Base-by-base conservation (phyloP, 2,888 invertebrate species). In the Megamerina dolium region DNA sequence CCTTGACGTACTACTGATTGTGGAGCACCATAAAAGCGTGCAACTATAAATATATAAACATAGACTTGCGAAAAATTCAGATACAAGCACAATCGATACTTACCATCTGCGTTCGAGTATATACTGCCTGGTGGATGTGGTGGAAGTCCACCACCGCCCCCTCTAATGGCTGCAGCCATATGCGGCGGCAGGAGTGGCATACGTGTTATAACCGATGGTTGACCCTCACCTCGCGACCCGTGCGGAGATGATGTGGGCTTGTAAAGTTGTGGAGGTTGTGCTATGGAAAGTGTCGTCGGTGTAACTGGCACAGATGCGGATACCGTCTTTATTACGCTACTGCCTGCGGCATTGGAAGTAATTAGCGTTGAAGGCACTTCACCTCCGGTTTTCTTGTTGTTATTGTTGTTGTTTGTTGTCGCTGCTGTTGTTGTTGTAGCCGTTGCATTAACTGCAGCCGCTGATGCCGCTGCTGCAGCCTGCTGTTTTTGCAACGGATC, bases 201-300 rank as follows among this genome's bases (percentile, higher is more conserved):
- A 52, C 80, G 72, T 8, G 79, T 80, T 34, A 81, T 81, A 6
- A 81, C 80, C 30, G 80, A 80, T 1, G 77, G 73, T 23, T 75
- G 72, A 1, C 48, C 34, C 12, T n/a, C 39, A 5, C 43, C 26
- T 2, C 30, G 41, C 14, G 54, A 59, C n/a, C 53, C 55, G n/a
- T n/a, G n/a, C n/a, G n/a, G n/a, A n/a, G n/a, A n/a, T n/a, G n/a
- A n/a, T 20, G 71, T 70, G 44, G 75, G 74, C 16, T 75, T 72
- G 50, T 75, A 77, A 4, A 75, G 71, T 53, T 75, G 75, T 2
- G 75, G 75, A 6, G 75, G 73, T 34, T 74, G 68, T 4, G 75
- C 74, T 44, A 73, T 65, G 29, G 56, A 34, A 19, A 19, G 19
- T 2, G 29, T 27, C 8, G 6, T 26, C 10, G 39, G 41, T 14